Evolutionary conservation across 2,113 vertebrate genomes (phyloP).

Genomic region (Gadus macrocephalus): DNA sequence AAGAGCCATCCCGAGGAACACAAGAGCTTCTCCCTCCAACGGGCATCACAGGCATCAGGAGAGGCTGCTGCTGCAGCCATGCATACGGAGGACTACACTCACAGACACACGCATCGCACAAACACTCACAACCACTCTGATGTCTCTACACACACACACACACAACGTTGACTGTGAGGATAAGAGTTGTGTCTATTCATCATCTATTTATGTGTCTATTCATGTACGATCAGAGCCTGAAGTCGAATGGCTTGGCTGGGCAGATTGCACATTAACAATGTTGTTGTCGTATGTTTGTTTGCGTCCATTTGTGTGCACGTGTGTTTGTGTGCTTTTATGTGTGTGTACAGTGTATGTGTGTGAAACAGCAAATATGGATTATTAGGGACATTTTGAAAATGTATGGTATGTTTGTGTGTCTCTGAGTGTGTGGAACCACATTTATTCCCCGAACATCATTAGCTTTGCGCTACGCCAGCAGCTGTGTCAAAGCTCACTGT

Average conservation of each 20-base stretch:
- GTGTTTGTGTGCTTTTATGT: neutral
- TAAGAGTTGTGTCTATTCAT: too few species aligned
- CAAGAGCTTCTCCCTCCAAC: too few species aligned
- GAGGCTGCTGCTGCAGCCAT: slow-evolving; percentile 38
- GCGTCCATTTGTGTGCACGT: neutral
- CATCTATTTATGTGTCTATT: too few species aligned
- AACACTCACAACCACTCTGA: slow-evolving; percentile 22
- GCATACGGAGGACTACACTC: slow-evolving; percentile 22
- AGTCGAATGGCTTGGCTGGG: too few species aligned
- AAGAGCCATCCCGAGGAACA: too few species aligned
- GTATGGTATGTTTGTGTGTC: slow-evolving; percentile 7
- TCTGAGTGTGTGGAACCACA: neutral
- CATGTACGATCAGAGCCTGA: too few species aligned
- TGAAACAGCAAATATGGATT: too few species aligned
- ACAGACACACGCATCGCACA: slow-evolving; percentile 9
- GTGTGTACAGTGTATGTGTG: too few species aligned
- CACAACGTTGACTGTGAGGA: neutral
- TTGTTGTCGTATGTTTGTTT: too few species aligned
- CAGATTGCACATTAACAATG: too few species aligned
- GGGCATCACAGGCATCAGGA: neutral
- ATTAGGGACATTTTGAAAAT: too few species aligned
- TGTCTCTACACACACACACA: neutral
- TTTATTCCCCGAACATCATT: slow-evolving; percentile 11
- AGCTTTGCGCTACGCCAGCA: slow-evolving; percentile 46
- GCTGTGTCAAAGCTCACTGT: slow-evolving; percentile 51